phyloP scores from a whole-genome alignment of 2,113 vertebrate genomes.

The Neogale vison region DNA sequence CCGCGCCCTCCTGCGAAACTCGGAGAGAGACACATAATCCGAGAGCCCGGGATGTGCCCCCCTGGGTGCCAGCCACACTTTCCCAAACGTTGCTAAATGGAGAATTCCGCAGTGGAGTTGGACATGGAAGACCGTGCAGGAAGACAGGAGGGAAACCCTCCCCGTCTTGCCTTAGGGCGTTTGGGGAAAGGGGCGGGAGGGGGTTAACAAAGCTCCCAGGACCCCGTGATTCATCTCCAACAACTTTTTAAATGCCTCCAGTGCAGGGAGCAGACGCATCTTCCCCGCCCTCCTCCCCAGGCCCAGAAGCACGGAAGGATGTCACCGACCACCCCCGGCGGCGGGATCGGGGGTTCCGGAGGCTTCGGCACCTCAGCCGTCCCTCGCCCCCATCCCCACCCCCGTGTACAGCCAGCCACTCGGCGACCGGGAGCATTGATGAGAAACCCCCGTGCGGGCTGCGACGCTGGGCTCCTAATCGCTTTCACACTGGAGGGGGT shows the following conservation, averaged over 20 bases:
- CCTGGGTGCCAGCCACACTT: background rate
- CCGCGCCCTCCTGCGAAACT: background rate
- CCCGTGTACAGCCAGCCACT: no score
- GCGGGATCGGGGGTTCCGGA: fast-evolving
- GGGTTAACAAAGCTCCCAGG: background rate
- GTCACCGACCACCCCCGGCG: background rate
- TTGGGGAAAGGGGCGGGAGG: background rate
- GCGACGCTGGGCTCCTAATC: background rate
- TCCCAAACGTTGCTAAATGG: background rate
- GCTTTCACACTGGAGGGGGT: background rate
- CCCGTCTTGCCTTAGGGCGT: background rate
- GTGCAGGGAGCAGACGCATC: background rate
- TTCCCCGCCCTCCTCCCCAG: background rate
- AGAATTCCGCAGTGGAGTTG: slow-evolving; percentile 5
- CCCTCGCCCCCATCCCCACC: no score
- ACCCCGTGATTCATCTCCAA: background rate
- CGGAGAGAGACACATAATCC: background rate
- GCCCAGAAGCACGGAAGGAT: fast-evolving
- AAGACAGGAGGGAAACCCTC: background rate
- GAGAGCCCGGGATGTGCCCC: background rate
- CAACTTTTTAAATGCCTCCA: slow-evolving; percentile 45
- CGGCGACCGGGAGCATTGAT: background rate
- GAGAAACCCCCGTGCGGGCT: background rate
- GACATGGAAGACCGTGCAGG: background rate
- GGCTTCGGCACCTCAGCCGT: no score